A percentile compares a stretch with the other conserved stretches of the same genome.
phyloP scores from a whole-genome alignment of 1,140 invertebrate species.

The Papilio polyxenes region DNA sequence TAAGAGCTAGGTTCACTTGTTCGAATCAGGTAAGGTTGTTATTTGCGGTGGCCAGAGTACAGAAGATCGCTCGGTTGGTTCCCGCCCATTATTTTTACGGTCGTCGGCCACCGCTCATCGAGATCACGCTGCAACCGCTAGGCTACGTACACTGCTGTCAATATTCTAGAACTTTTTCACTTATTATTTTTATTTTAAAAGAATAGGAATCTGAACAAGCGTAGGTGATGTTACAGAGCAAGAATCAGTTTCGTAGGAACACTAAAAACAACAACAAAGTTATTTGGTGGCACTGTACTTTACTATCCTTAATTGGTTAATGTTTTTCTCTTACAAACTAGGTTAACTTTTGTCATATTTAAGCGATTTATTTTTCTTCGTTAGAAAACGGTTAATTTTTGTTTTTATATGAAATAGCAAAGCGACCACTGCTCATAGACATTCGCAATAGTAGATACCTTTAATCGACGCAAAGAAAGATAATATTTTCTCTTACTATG shows the following conservation, averaged over 20 bases:
- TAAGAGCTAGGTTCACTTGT: conserved; percentile 21
- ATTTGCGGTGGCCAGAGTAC: conserved; percentile 32
- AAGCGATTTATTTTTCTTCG: too few relatives aligned
- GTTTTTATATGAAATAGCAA: too few relatives aligned
- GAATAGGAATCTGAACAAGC: background rate
- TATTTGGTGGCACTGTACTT: background rate
- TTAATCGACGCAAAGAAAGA: too few relatives aligned
- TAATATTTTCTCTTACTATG: too few relatives aligned
- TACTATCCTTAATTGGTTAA: background rate
- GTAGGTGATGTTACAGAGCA: background rate
- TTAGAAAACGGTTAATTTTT: too few relatives aligned
- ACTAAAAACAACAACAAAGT: background rate
- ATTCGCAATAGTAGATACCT: too few relatives aligned
- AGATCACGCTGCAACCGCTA: conserved; percentile 37
- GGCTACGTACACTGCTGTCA: conserved; percentile 39
- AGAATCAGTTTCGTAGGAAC: background rate
- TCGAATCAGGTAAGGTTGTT: conserved; percentile 25
- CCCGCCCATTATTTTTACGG: conserved; percentile 54
- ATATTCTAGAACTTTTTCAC: background rate
- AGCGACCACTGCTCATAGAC: too few relatives aligned
- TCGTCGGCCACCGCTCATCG: conserved; percentile 48
- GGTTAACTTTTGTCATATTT: too few relatives aligned
- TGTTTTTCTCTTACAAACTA: too few relatives aligned
- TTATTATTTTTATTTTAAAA: background rate
- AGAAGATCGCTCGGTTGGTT: conserved; percentile 42